Conservation (phyloP, 2,113 vertebrate species). For the Cyanoramphus novaezelandiae region DNA sequence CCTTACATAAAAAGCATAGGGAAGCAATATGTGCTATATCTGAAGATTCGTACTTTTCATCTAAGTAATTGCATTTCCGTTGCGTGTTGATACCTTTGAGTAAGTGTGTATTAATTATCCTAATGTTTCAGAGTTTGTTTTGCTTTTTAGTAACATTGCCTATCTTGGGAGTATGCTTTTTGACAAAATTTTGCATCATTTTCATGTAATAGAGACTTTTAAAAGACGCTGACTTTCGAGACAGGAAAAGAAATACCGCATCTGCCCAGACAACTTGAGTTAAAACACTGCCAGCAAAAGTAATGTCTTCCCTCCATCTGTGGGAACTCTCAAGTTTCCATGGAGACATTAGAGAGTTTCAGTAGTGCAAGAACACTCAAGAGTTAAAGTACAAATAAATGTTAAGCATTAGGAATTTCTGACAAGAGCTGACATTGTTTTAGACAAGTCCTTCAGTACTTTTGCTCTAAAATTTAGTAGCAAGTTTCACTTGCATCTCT, state of each 20-base stretch:
- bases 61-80: constrained; percentile 66
- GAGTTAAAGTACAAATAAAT: not conserved
- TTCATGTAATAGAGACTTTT: not conserved
- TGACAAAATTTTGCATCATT: not conserved
- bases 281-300: not conserved
- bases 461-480: not conserved
- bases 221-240: not conserved
- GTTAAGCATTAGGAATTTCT: not conserved
- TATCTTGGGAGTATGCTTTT: not conserved
- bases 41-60: constrained; percentile 21
- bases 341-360: not conserved
- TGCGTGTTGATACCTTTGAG: constrained; percentile 61
- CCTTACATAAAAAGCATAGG: constrained; percentile 42
- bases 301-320: not conserved
- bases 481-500: not conserved
- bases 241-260: not conserved
- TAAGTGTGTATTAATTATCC: constrained; percentile 44
- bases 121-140: constrained; percentile 54
- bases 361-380: not conserved
- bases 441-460: not conserved
- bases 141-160: not conserved
- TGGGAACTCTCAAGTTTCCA: not conserved
- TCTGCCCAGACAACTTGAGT: not conserved
- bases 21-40: constrained; percentile 50
- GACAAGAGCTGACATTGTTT: not conserved